Conservation (phyloP, 2,113 vertebrate genomes). For the Indicator indicator region DNA sequence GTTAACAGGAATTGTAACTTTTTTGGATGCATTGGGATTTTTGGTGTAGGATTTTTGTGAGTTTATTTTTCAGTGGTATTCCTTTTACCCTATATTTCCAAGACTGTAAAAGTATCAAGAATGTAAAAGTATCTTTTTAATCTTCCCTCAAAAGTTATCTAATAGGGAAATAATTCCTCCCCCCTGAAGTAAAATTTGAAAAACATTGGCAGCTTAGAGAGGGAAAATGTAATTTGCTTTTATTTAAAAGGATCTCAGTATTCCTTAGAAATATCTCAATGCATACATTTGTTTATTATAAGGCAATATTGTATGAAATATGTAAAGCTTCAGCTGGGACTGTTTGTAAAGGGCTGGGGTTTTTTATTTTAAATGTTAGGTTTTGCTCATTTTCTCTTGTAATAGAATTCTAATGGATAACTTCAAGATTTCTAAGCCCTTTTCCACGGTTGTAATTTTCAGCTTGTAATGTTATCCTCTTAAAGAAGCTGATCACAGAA, state of each 20-base stretch:
- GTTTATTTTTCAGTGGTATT: background rate
- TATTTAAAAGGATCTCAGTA: background rate
- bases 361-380: background rate
- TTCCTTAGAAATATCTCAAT: background rate
- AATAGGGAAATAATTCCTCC: background rate
- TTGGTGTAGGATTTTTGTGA: background rate
- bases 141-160: background rate
- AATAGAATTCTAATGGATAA: background rate
- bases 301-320: background rate
- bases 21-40: background rate
- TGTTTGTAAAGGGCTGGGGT: background rate
- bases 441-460: background rate
- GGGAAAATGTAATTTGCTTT: background rate
- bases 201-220: background rate
- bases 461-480: background rate
- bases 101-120: background rate
- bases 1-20: background rate
- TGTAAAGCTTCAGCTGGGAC: background rate
- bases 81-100: background rate
- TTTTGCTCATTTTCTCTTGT: background rate
- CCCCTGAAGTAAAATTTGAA: background rate
- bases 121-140: background rate
- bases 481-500: background rate
- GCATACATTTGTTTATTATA: background rate
- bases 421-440: background rate